These are phyloP conservation scores for Pyrrhia umbra DNA, from an alignment of 2,888 invertebrate genomes.

Conservation along the genomic window DNA sequence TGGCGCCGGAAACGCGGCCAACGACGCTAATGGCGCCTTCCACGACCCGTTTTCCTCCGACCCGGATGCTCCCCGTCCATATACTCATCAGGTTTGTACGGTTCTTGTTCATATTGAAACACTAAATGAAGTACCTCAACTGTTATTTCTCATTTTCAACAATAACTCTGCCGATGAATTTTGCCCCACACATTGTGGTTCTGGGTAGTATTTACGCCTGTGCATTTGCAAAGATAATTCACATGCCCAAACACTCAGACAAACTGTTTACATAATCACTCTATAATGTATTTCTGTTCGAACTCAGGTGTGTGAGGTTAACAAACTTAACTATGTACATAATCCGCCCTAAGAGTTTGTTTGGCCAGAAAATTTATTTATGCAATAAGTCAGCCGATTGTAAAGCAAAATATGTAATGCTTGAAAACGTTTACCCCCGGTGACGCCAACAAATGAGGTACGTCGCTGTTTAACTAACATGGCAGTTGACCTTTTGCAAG, in stretches of 20 bases:
- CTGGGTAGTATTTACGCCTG: background rate
- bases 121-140: background rate
- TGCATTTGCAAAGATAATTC: background rate
- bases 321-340: background rate
- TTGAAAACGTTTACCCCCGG: background rate
- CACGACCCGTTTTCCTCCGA: conserved; percentile 94
- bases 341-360: background rate
- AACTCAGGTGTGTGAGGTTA: background rate
- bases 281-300: background rate
- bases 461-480: conserved; percentile 19
- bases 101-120: background rate
- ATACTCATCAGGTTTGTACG: conserved; percentile 92
- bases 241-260: too few relatives aligned
- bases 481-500: background rate
- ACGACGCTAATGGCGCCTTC: conserved; percentile 74
- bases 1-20: conserved; percentile 62
- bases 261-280: too few relatives aligned
- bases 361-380: background rate
- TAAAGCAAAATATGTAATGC: background rate
- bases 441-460: background rate
- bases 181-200: too few relatives aligned
- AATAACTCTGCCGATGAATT: too few relatives aligned
- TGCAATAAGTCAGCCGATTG: background rate
- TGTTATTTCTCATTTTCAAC: background rate
- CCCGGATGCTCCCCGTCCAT: conserved; percentile 94